phyloP scores from a whole-genome alignment of 2,113 vertebrate species.

The Pampusana beccarii region DNA sequence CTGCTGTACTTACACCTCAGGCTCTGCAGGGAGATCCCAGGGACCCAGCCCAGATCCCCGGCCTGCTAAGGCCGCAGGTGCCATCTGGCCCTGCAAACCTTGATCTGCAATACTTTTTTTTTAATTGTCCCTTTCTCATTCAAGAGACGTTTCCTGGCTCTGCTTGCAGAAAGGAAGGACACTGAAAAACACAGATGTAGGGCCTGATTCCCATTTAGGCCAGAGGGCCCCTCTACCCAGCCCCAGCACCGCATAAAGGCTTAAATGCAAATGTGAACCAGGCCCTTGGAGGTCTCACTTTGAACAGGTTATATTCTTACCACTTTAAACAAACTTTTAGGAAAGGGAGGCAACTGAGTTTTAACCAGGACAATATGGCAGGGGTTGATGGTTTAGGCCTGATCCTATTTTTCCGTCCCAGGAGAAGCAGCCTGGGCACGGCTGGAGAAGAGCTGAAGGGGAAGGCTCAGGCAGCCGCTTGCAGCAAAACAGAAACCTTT shows the following conservation, averaged over 20 bases:
- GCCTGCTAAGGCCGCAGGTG: accelerated
- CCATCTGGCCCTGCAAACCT: accelerated
- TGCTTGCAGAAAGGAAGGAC: slow-evolving; percentile 5
- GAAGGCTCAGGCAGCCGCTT: slow-evolving; percentile 11
- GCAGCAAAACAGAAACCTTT: slow-evolving; percentile 46
- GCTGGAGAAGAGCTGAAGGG: slow-evolving; percentile 22
- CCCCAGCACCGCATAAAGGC: slow-evolving; percentile 4
- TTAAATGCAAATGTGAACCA: slow-evolving; percentile 58
- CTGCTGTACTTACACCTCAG: neutral
- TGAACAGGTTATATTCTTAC: slow-evolving; percentile 62
- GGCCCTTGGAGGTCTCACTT: slow-evolving; percentile 43
- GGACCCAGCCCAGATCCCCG: neutral
- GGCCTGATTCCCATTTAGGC: slow-evolving; percentile 65
- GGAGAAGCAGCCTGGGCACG: neutral
- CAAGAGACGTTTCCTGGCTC: neutral
- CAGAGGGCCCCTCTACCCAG: slow-evolving; percentile 31
- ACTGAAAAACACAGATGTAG: neutral
- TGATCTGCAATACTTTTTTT: neutral
- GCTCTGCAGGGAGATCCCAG: accelerated
- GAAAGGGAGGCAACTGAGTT: slow-evolving; percentile 12
- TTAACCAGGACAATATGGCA: slow-evolving; percentile 51
- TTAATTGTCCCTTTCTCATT: neutral
- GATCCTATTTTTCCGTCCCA: neutral
- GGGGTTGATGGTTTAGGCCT: slow-evolving; percentile 27
- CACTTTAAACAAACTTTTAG: slow-evolving; percentile 44